Evolutionary conservation across 2,888 invertebrate species (phyloP).

Genomic region (Crocallis elinguaria): DNA sequence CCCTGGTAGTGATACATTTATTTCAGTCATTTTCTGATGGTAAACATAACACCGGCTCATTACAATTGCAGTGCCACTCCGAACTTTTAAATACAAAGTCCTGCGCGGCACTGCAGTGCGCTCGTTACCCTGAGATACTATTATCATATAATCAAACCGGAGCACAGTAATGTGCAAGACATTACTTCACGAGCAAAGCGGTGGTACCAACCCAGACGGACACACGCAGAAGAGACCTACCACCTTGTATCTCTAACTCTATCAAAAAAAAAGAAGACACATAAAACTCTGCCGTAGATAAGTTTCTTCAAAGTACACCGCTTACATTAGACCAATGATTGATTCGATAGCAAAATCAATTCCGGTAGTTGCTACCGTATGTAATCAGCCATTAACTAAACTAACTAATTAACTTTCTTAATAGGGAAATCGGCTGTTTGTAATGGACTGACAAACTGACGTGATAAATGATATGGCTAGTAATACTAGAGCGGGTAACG

Average conservation of each 20-base stretch:
- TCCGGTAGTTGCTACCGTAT: constrained; percentile 68
- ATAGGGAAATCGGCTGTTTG: constrained; percentile 28
- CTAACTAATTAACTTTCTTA: constrained; percentile 49
- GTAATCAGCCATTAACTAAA: constrained; percentile 18
- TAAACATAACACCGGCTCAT: no score
- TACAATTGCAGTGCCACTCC: no score
- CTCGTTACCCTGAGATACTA: no score
- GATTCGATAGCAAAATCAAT: constrained; percentile 68
- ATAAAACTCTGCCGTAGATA: neutral
- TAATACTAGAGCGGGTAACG: neutral
- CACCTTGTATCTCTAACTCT: neutral
- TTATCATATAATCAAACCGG: no score
- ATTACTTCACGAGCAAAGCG: no score
- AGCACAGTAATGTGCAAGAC: no score
- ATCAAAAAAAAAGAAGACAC: neutral
- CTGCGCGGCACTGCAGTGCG: no score
- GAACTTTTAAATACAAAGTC: no score
- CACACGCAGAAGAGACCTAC: neutral
- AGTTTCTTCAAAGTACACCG: constrained; percentile 1
- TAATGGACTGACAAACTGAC: constrained; percentile 31
- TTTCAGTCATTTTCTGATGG: no score
- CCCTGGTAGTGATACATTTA: neutral
- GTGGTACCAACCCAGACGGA: no score
- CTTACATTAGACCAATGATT: constrained; percentile 45
- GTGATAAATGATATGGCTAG: constrained; percentile 17